Base-by-base conservation (phyloP, 1,140 invertebrate genomes). In the Drosophila pallidifrons region DNA sequence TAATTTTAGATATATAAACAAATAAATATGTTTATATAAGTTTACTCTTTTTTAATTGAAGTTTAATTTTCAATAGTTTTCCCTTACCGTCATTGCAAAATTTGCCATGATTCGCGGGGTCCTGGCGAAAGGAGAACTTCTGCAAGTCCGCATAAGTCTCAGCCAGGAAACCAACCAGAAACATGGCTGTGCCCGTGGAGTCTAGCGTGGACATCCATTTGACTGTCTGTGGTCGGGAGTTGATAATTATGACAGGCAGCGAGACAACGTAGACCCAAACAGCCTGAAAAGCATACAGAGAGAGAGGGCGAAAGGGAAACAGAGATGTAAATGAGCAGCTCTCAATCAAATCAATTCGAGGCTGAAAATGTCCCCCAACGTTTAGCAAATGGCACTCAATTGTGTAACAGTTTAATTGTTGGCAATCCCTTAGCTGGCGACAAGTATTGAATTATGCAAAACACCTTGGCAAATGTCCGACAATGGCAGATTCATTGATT, bases 211-310 rank as follows among this genome's bases (percentile, higher is more conserved):
- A 97, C 96, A 97, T 97, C 0, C 96, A 97, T 92, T 96, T 96
- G 1, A 96, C 96, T 3, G 96, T 95, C 43, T 95, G 94, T 1
- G 96, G 96, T 75, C 95, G 95, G 15, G 96, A 95, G 93, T 98
- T 98, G 30, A 98, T 96, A 59, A 98, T 97, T 51, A 98, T 98
- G 11, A 98, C 97, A 25, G 97, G 97, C 63, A 98, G 93, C 93
- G 97, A 98, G 2, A 98, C 97, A 7, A 97, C 94, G 81, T 96
- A 98, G n/a, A 98, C 97, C 98, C 98, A 98, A 46, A 98, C 93
- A 46, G 97, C 97, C 96, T 98, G 78, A n/a, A 73, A 65, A 25
- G 3, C 20, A 25, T 25, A 11, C 8, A 28, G 13, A 41, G 5
- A 43, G 1, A 15, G 3, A 16, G 25, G 66, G 61, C 20, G 20